Percentiles rank a stretch among this genome's conserved stretches.
phyloP scores from a whole-genome alignment of 1,140 invertebrate genomes.

The Tetragnatha versicolor region DNA sequence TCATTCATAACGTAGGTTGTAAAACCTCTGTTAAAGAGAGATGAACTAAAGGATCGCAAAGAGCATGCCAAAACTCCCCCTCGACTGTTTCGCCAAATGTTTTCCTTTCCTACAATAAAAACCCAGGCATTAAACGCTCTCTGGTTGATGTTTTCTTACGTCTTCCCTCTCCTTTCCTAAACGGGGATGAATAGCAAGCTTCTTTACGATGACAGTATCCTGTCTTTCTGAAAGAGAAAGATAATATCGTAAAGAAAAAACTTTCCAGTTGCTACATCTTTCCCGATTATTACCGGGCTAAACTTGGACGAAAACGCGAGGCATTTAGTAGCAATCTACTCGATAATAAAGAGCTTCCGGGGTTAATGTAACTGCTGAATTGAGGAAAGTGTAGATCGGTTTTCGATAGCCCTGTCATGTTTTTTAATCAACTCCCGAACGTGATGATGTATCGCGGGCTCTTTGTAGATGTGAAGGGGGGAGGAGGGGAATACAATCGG shows the following conservation, averaged over 20 bases:
- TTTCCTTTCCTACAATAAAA: neutral
- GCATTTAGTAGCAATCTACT: conserved; percentile 2
- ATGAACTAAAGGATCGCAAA: no score
- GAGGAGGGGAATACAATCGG: no score
- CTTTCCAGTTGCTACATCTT: neutral
- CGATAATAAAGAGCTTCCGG: conserved; percentile 5
- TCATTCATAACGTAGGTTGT: no score
- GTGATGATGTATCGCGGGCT: no score
- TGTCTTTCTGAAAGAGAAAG: conserved; percentile 3
- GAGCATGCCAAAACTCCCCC: no score
- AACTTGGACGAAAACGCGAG: neutral
- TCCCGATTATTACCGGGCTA: conserved; percentile 4
- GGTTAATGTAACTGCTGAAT: conserved; percentile 8
- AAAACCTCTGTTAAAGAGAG: no score
- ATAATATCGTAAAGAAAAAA: conserved; percentile 13
- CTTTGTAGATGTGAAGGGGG: no score
- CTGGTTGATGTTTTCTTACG: neutral
- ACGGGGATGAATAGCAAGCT: conserved; percentile 4
- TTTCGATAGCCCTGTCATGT: neutral
- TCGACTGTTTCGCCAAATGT: no score
- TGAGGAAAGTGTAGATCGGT: neutral
- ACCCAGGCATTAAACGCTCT: neutral
- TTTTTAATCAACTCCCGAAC: no score
- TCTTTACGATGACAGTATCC: conserved; percentile 8
- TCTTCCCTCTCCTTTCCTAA: conserved; percentile 7